Conservation (phyloP, 2,888 invertebrate genomes). For the Trisateles emortualis region DNA sequence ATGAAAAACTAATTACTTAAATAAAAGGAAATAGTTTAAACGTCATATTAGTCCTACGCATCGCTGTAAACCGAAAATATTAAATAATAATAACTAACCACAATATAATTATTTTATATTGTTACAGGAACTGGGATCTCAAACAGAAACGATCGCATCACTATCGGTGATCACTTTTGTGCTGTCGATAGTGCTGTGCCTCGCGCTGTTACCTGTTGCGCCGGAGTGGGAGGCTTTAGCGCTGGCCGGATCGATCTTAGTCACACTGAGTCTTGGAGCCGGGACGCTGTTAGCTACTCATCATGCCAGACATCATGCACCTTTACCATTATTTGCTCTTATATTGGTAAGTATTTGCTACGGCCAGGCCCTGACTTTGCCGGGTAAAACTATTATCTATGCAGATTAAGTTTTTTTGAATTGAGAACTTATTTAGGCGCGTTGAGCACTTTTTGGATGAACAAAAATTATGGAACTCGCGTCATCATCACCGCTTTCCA, state of each 20-base stretch:
- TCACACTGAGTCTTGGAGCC: constrained; percentile 86
- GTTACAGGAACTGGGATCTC: constrained; percentile 84
- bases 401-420: no score
- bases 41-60: neutral
- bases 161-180: constrained; percentile 85
- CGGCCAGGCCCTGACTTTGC: neutral
- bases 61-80: neutral
- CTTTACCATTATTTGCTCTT: constrained; percentile 91
- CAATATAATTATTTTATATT: constrained; percentile 28
- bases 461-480: no score
- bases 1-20: no score
- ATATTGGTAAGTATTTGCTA: constrained; percentile 87
- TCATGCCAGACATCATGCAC: constrained; percentile 88
- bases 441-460: no score
- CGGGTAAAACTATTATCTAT: neutral
- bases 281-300: constrained; percentile 88
- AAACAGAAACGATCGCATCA: constrained; percentile 76
- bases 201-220: constrained; percentile 86
- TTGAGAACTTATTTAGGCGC: no score
- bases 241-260: constrained; percentile 87
- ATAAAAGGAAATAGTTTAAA: no score
- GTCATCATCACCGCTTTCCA: no score
- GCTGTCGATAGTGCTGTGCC: constrained; percentile 80
- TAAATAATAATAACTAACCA: no score
- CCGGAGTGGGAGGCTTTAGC: constrained; percentile 88